phyloP scores from a whole-genome alignment of 2,888 invertebrate genomes.

The Zelleria hepariella region DNA sequence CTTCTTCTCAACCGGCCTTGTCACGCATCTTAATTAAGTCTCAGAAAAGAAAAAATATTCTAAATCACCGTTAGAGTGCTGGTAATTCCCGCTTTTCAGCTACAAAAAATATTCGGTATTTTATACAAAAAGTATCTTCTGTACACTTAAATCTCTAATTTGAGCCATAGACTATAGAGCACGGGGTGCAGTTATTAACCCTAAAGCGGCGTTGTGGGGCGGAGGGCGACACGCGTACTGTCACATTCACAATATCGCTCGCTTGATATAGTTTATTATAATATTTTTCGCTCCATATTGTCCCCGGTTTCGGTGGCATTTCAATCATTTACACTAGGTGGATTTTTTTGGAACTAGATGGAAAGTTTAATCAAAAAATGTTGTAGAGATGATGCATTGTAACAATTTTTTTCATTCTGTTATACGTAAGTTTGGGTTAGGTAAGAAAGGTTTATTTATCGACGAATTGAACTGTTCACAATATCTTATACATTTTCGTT shows the following conservation, averaged over 20 bases:
- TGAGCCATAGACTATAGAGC: background rate
- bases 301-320: slow-evolving; percentile 18
- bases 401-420: background rate
- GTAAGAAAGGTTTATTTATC: background rate
- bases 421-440: background rate
- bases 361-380: background rate
- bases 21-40: too few species aligned
- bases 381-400: background rate
- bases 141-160: slow-evolving; percentile 14
- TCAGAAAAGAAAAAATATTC: too few species aligned
- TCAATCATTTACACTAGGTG: background rate
- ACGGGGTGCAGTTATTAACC: slow-evolving; percentile 38
- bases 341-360: background rate
- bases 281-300: slow-evolving; percentile 61
- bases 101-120: background rate
- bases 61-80: too few species aligned
- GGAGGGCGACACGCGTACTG: slow-evolving; percentile 63
- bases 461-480: background rate
- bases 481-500: background rate
- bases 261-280: slow-evolving; percentile 62
- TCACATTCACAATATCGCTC: slow-evolving; percentile 64
- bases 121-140: slow-evolving; percentile 28
- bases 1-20: too few species aligned
- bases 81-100: too few species aligned
- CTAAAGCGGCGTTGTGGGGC: slow-evolving; percentile 40